Base-by-base conservation (phyloP, 2,888 invertebrate species). In the Stenodema calcarata region DNA sequence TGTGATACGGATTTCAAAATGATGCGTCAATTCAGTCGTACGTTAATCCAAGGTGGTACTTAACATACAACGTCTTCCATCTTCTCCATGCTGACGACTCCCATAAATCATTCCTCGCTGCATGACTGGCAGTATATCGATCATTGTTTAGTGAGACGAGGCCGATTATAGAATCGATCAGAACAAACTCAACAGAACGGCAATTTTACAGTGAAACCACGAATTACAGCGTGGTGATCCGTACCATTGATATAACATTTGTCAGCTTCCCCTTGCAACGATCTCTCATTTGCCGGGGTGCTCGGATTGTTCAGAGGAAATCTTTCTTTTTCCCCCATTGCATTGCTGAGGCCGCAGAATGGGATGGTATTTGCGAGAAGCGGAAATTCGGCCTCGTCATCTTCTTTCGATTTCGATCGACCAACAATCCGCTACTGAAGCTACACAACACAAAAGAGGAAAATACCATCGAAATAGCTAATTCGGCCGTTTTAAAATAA, bases 221-320 rank as follows among this genome's bases (percentile, higher is more conserved):
- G 35, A 28, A 70, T 70, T 70, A 70, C 28, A 28, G 14, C 70
- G 18, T 16, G 70, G 28, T 70, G 70, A 70, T 28, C 70, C 70
- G 70, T 70, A 73, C 27, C 73, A 28, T 73, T 73, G 41, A 73
- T 35, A 35, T 73, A 73, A 73, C 73, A 73, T 44, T 78, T 78
- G 78, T 78, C 78, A 47, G 78, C 23, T 78, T 78, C 12, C 78
- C 44, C 41, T 35, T 12, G 3, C 78, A 18, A n/a, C 28, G 30
- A 27, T 42, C 47, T 47, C 47, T 42, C 44, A 47, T 78, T 78
- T 78, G 27, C 44, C 28, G 7, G 4, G 16, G 4, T 12, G 78
- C 41, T 42, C 44, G 44, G 78, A 44, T 78, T 78, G 78, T 47
- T 78, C 78, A 78, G 78, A 44, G 41, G 78, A 44, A 44, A 78